Base-by-base conservation (phyloP, 2,113 vertebrate species). In the Jacana jacana region DNA sequence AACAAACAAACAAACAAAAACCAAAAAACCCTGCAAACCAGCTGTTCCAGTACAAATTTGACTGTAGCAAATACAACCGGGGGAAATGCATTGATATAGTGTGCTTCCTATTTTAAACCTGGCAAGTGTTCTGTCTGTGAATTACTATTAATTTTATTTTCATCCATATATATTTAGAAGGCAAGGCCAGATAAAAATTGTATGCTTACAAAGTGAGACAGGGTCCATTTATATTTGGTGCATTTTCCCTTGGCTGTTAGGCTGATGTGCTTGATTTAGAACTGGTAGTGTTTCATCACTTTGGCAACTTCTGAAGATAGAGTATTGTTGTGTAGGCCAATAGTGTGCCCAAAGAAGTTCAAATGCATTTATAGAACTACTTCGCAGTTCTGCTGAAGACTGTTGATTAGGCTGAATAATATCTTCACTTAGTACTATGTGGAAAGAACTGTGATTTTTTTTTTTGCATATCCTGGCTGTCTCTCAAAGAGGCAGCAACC, bases 201-300 rank as follows among this genome's bases (percentile, higher is more conserved):
- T 61, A 13, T 4, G 3, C 66, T 12, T 39, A 65, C 35, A 55
- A 51, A 92, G 68, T 89, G 61, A 85, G 79, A 49, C 31, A 17
- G n/a, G n/a, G 3, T 28, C 49, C 49, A 6, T 87, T 93, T 95
- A 68, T 92, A 85, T 78, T 75, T 55, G 42, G 44, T 64, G 37
- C 31, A 2, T 72, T 92, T 91, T 92, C 65, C 68, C 54, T 69
- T 88, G 91, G 70, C 64, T 83, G 51, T 71, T 77, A 51, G 68
- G n/a, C 65, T 66, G 68, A 33, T 70, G 61, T 58, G 68, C 95
- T 92, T 85, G 80, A 83, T 96, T 96, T 93, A 92, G 95, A 86
- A 31, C 44, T 93, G 85, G 33, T 91, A 44, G 81, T 72, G 63
- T 92, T 91, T 95, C 91, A 72, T 93, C 88, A 83, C 79, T 91